phyloP scores from a whole-genome alignment of 2,888 invertebrate species.

The Cephus pulcher region DNA sequence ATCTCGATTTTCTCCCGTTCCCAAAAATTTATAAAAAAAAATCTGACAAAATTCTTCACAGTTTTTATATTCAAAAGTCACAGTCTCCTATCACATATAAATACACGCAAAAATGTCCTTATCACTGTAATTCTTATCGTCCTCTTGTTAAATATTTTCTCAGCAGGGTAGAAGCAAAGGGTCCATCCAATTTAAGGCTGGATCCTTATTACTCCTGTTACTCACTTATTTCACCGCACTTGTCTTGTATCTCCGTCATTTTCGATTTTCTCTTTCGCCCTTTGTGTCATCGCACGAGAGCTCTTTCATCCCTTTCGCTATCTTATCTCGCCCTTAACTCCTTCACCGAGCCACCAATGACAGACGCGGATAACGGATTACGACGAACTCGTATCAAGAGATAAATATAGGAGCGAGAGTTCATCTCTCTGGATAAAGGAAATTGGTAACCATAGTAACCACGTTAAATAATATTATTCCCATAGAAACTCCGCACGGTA shows the following conservation, averaged over 20 bases:
- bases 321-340: background rate
- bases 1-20: too few relatives aligned
- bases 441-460: too few relatives aligned
- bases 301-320: background rate
- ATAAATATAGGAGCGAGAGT: background rate
- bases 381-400: conserved; percentile 4
- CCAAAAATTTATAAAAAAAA: too few relatives aligned
- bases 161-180: too few relatives aligned
- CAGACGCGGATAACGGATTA: background rate
- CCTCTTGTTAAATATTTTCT: too few relatives aligned
- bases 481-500: too few relatives aligned
- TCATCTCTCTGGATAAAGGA: background rate
- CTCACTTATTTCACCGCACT: background rate
- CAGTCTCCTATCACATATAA: too few relatives aligned
- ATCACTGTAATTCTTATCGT: too few relatives aligned
- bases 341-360: background rate
- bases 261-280: background rate
- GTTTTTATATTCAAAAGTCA: too few relatives aligned
- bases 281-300: background rate
- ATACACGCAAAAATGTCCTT: too few relatives aligned
- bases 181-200: background rate
- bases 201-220: background rate
- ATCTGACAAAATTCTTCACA: too few relatives aligned
- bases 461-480: too few relatives aligned
- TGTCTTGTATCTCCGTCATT: background rate